Percentiles rank a stretch among this genome's conserved stretches.
These are phyloP conservation scores for Drosophila incognita DNA, from an alignment of 2,888 invertebrate species.

Conservation along the genomic window DNA sequence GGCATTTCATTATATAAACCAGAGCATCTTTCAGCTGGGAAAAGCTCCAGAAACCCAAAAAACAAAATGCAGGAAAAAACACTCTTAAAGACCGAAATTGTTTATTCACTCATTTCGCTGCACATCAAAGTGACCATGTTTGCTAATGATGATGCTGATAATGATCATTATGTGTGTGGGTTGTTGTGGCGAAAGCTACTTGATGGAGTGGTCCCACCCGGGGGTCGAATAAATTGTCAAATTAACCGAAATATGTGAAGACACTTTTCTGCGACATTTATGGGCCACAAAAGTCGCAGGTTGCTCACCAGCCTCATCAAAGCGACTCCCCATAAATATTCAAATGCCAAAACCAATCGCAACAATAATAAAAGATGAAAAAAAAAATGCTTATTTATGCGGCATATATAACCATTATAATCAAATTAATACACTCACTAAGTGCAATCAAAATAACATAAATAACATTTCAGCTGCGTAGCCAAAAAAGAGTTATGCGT, in stretches of 20 bases:
- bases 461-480: constrained; percentile 56
- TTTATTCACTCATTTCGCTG: constrained; percentile 48
- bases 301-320: constrained; percentile 21
- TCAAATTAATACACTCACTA: constrained; percentile 78
- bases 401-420: constrained; percentile 76
- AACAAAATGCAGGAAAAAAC: background rate
- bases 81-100: constrained; percentile 31
- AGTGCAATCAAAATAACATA: constrained; percentile 76
- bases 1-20: constrained; percentile 62
- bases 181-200: constrained; percentile 36
- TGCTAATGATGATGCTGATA: constrained; percentile 11
- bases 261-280: constrained; percentile 67
- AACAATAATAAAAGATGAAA: constrained; percentile 19
- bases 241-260: constrained; percentile 42
- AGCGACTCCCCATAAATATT: constrained; percentile 56
- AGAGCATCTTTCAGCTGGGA: constrained; percentile 23
- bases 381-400: constrained; percentile 64
- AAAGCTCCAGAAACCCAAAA: constrained; percentile 18
- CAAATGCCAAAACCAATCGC: constrained; percentile 43
- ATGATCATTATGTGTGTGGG: constrained; percentile 46
- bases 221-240: constrained; percentile 54
- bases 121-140: constrained; percentile 43
- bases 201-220: constrained; percentile 12
- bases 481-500: constrained; percentile 62
- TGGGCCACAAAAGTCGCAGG: constrained; percentile 45